Percentiles rank a stretch among this genome's conserved stretches.
These are phyloP conservation scores for Mus spretus DNA, from an alignment of 2,797 vertebrate species.

Conservation along the genomic window DNA sequence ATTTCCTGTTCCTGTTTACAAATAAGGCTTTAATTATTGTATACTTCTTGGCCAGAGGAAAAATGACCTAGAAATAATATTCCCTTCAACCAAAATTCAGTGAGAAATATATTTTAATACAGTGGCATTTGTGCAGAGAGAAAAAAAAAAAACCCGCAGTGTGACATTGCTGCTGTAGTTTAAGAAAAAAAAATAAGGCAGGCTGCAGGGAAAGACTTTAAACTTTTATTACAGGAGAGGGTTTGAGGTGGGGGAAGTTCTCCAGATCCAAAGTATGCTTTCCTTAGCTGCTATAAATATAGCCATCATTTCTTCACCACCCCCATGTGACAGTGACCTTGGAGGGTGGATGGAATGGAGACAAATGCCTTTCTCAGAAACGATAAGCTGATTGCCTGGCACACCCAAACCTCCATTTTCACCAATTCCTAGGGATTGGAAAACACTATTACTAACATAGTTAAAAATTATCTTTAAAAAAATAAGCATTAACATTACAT, in stretches of 20 bases:
- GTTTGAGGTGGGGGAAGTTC: constrained; percentile 70
- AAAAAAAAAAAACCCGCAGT: constrained; percentile 32
- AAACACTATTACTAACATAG: constrained; percentile 29
- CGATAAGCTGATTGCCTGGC: neutral
- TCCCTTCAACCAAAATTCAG: constrained; percentile 70
- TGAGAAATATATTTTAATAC: constrained; percentile 73
- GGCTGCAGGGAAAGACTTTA: constrained; percentile 73
- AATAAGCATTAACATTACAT: constrained; percentile 30
- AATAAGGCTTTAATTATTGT: constrained; percentile 78
- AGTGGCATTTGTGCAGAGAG: constrained; percentile 46
- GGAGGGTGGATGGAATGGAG: constrained; percentile 41
- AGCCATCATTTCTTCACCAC: constrained; percentile 65
- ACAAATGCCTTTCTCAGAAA: constrained; percentile 74
- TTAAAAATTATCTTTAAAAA: constrained; percentile 53
- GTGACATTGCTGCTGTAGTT: constrained; percentile 78
- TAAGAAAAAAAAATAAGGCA: constrained; percentile 55
- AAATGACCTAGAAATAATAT: constrained; percentile 76
- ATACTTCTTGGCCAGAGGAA: constrained; percentile 72
- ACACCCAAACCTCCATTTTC: neutral
- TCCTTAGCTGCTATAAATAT: constrained; percentile 80
- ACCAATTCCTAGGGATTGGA: neutral
- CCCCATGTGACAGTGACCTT: constrained; percentile 76
- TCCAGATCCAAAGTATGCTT: constrained; percentile 63
- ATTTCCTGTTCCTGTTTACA: constrained; percentile 75
- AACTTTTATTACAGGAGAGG: constrained; percentile 80